Evolutionary conservation across 37 sponge, comb jelly and placozoan species (phyloP).

Genomic region (Tethya wilhelma): DNA sequence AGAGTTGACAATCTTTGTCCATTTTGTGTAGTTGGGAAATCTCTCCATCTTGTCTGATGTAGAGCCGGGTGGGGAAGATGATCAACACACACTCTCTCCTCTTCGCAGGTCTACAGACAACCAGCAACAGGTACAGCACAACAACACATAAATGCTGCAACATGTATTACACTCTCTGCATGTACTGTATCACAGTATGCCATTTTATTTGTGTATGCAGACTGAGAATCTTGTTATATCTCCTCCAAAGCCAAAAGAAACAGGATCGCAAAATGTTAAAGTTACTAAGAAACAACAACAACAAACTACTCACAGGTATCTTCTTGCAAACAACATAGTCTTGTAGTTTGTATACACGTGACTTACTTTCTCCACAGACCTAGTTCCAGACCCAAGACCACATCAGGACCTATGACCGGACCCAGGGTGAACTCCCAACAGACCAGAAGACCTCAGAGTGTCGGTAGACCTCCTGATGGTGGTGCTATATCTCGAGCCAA

Average conservation of each 20-base stretch:
- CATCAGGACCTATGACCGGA: no score
- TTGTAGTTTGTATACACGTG: no score
- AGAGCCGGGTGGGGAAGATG: background rate
- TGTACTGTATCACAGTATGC: no score
- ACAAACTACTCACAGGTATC: no score
- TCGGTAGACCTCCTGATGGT: background rate
- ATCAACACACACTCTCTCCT: background rate
- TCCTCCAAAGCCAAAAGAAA: no score
- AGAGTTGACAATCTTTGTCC: background rate
- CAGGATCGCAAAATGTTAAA: no score
- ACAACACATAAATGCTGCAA: background rate
- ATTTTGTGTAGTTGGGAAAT: constrained; percentile 13
- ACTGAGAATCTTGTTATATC: background rate
- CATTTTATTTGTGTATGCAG: background rate
- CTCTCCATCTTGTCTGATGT: constrained; percentile 25
- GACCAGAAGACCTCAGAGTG: background rate
- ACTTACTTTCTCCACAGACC: no score
- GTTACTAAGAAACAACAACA: no score
- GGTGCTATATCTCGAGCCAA: background rate
- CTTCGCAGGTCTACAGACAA: background rate
- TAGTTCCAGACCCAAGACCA: background rate
- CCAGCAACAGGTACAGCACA: background rate
- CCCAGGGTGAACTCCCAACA: background rate
- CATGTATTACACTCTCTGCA: background rate
- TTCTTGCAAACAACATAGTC: no score